A percentile compares a stretch with the other conserved stretches of the same genome.
These are phyloP conservation scores for Betta splendens DNA, from an alignment of 2,797 vertebrate species.

Conservation along the genomic window DNA sequence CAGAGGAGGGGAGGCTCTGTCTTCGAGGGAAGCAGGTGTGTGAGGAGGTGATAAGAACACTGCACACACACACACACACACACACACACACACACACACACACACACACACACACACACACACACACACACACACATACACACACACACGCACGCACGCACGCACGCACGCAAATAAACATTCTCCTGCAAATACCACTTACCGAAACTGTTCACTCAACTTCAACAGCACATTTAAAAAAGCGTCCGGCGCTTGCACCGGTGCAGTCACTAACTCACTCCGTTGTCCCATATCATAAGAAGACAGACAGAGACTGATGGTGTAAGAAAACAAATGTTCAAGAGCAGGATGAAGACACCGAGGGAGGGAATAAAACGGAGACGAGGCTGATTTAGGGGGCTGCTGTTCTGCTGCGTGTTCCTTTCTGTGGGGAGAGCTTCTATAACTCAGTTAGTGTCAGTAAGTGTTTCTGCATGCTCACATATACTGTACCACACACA, in stretches of 20 bases:
- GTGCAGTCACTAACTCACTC: slow-evolving; percentile 25
- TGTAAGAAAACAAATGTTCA: slow-evolving; percentile 26
- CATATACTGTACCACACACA: slow-evolving; percentile 26
- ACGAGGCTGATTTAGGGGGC: slow-evolving; percentile 41
- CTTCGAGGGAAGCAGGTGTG: slow-evolving; percentile 82
- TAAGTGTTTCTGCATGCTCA: slow-evolving; percentile 24
- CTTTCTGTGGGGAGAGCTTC: slow-evolving; percentile 12
- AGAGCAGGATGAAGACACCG: slow-evolving; percentile 33
- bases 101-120: slow-evolving; percentile 23
- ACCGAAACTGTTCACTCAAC: slow-evolving; percentile 56
- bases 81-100: slow-evolving; percentile 33
- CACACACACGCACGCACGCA: slow-evolving; percentile 43
- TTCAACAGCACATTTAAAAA: slow-evolving; percentile 59
- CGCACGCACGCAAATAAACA: slow-evolving; percentile 56
- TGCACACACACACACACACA: slow-evolving; percentile 69
- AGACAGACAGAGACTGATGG: slow-evolving; percentile 34
- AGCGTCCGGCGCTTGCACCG: slow-evolving; percentile 46
- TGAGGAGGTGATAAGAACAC: slow-evolving; percentile 80
- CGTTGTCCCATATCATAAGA: slow-evolving; percentile 24
- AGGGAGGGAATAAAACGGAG: slow-evolving; percentile 12
- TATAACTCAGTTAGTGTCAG: slow-evolving; percentile 7
- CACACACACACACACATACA: slow-evolving; percentile 19
- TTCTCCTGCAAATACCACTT: slow-evolving; percentile 41
- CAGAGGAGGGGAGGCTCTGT: slow-evolving; percentile 73
- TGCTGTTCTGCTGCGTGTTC: slow-evolving; percentile 46